Percentiles rank a stretch among this genome's conserved stretches.
Conservation (phyloP, 2,113 vertebrate genomes). For the Thoracochromis brauschi region DNA sequence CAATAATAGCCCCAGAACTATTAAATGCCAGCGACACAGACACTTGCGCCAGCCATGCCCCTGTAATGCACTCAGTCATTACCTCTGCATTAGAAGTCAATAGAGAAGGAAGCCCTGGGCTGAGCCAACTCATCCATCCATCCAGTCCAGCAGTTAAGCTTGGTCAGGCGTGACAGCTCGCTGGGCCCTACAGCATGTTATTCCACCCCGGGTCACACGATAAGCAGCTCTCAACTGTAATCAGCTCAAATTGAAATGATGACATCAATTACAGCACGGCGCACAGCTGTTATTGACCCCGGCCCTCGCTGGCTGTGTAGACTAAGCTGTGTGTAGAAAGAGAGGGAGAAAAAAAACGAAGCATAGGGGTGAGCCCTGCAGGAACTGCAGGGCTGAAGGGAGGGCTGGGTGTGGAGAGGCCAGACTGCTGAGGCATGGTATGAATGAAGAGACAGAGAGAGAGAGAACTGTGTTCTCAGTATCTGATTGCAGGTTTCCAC, state of each 20-base stretch:
- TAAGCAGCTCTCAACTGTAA: conserved; percentile 71
- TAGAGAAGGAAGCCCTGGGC: conserved; percentile 35
- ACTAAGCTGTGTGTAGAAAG: background rate
- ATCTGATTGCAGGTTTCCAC: conserved; percentile 73
- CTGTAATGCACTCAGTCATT: conserved; percentile 51
- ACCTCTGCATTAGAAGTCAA: conserved; percentile 53
- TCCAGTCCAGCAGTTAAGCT: conserved; percentile 36
- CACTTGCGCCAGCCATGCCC: conserved; percentile 27
- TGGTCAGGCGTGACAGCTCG: conserved; percentile 50
- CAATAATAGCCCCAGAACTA: conserved; percentile 16
- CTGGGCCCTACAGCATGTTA: conserved; percentile 43
- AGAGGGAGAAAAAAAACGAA: background rate
- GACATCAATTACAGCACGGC: conserved; percentile 73
- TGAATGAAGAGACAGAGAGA: conserved; percentile 52
- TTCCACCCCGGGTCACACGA: conserved; percentile 56
- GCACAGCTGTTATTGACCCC: conserved; percentile 72
- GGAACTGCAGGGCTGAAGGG: conserved; percentile 28
- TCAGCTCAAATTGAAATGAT: conserved; percentile 77
- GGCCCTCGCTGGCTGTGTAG: conserved; percentile 38
- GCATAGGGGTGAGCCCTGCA: background rate
- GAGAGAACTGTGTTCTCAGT: conserved; percentile 30
- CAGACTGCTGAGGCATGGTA: conserved; percentile 47
- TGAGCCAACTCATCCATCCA: conserved; percentile 40
- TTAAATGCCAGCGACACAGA: conserved; percentile 33
- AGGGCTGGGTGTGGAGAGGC: conserved; percentile 23